Evolutionary conservation across 2,113 vertebrate species (phyloP), one percentile per base, ranked within the genome.

Genomic region (Agelaius tricolor): DNA sequence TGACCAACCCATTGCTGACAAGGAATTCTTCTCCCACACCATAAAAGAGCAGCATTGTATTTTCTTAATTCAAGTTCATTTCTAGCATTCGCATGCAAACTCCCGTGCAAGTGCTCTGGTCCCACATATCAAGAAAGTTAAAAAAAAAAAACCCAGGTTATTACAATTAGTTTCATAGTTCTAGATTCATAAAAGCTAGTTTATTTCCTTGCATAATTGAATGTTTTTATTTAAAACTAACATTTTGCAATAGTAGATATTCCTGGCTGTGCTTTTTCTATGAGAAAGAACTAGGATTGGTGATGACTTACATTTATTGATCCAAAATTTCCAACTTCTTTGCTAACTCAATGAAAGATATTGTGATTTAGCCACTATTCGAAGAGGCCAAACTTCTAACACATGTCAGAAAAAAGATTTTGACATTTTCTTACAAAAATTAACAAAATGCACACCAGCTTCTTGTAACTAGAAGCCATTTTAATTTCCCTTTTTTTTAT

Each of bases 31-130:
- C 76, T 90, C 79, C 71, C 19, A 37, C 63, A 72, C 74, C 87
- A 47, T 23, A 93, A 68, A 96, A 89, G 57, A 84, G 19, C 27
- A 94, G 52, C 6, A 15, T 3, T 49, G 24, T 71, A 44, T 67
- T 97, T 97, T 44, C 23, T 94, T 79, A 94, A 96, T 91, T 97
- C 65, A 80, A 92, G 76, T 78, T 90, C 73, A 89, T 96, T 95
- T 92, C 55, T 90, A 94, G 63, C 58, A 90, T 89, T 91, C 95
- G n/a, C 30, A n/a, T 74, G 67, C 65, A 94, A 97, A 94, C 15
- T 58, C 27, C 28, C 90, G 52, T 84, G 69, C 84, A 95, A 93
- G 49, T 86, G 44, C 69, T 83, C 15, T 14, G 88, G 19, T 75
- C n/a, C 24, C 2, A 19, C 2, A 7, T 16, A 33, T 54, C 8